These are phyloP conservation scores for Luperina testacea DNA, from an alignment of 2,888 invertebrate species.

Conservation along the genomic window DNA sequence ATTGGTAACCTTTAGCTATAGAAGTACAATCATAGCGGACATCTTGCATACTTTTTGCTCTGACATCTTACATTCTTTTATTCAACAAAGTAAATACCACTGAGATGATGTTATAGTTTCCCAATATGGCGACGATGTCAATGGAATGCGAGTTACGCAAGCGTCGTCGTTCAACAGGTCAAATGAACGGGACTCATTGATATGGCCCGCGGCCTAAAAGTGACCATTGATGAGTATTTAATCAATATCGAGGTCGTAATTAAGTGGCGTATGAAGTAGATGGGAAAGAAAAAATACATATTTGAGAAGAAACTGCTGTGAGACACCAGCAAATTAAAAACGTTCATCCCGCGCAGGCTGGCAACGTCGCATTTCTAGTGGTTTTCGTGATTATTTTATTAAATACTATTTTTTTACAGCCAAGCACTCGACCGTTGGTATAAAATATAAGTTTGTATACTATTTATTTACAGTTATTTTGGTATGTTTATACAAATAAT, in stretches of 20 bases:
- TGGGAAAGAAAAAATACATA: not conserved
- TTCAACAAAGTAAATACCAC: conserved; percentile 23
- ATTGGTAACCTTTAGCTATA: not conserved
- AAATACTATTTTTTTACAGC: too few species aligned
- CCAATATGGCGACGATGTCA: conserved; percentile 59
- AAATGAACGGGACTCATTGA: conserved; percentile 61
- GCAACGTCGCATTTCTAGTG: too few species aligned
- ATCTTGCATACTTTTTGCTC: too few species aligned
- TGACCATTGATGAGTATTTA: conserved; percentile 42
- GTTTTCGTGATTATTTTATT: too few species aligned
- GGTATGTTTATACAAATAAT: too few species aligned
- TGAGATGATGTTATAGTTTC: conserved; percentile 35
- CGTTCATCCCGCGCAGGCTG: too few species aligned
- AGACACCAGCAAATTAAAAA: too few species aligned
- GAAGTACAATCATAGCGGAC: not conserved
- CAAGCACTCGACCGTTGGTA: too few species aligned
- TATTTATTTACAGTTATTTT: too few species aligned
- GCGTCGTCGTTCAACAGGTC: conserved; percentile 50
- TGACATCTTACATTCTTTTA: not conserved
- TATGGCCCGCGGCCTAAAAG: conserved; percentile 30
- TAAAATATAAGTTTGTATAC: too few species aligned
- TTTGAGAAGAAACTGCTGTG: too few species aligned
- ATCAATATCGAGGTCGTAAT: conserved; percentile 31
- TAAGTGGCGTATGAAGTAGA: conserved; percentile 13
- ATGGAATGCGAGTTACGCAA: conserved; percentile 65